Conservation (phyloP, 2,113 vertebrate species). For the Austrofundulus limnaeus region DNA sequence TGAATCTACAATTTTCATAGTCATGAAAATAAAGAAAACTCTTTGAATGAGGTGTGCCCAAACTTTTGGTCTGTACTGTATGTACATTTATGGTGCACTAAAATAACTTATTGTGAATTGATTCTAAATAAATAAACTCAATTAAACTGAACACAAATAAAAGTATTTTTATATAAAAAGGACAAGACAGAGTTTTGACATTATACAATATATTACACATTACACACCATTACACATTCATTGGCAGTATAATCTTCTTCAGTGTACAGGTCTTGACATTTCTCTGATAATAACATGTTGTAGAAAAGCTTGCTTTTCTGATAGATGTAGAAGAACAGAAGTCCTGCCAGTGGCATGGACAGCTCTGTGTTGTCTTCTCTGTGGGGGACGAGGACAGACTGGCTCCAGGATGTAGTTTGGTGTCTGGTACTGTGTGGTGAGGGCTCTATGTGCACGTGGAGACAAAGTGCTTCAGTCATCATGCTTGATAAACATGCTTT, state of each 20-base stretch:
- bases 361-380: slow-evolving; percentile 52
- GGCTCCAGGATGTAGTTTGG: slow-evolving; percentile 31
- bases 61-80: too few species aligned
- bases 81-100: too few species aligned
- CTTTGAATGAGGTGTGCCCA: too few species aligned
- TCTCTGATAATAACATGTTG: slow-evolving; percentile 75
- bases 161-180: slow-evolving; percentile 40
- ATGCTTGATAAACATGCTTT: slow-evolving; percentile 68
- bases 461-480: slow-evolving; percentile 80
- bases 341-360: slow-evolving; percentile 70
- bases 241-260: slow-evolving; percentile 82
- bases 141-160: slow-evolving; percentile 30
- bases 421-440: slow-evolving; percentile 39
- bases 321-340: slow-evolving; percentile 70
- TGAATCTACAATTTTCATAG: too few species aligned
- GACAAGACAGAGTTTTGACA: slow-evolving; percentile 67
- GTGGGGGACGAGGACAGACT: slow-evolving; percentile 2
- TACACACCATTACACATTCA: slow-evolving; percentile 82
- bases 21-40: too few species aligned
- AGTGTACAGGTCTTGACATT: slow-evolving; percentile 82
- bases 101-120: too few species aligned
- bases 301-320: slow-evolving; percentile 73
- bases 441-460: slow-evolving; percentile 78
- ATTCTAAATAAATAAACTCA: too few species aligned
- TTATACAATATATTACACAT: slow-evolving; percentile 83